phyloP scores from a whole-genome alignment of 2,888 invertebrate genomes.

The Nowickia ferox region DNA sequence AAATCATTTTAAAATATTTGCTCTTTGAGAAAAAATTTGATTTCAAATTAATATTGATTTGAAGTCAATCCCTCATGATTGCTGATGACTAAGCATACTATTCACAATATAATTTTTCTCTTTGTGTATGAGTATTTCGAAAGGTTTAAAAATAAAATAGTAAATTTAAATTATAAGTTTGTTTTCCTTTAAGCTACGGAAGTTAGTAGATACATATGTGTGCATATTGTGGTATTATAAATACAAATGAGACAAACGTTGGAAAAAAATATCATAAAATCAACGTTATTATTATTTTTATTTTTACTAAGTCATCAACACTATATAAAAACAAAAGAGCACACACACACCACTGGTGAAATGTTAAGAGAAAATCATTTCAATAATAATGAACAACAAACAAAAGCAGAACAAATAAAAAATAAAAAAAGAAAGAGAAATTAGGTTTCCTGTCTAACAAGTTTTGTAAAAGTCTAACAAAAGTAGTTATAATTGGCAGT shows the following conservation, averaged over 20 bases:
- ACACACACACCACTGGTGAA: constrained; percentile 12
- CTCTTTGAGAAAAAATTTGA: no score
- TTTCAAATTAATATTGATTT: no score
- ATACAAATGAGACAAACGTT: constrained; percentile 29
- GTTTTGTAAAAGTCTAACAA: constrained; percentile 64
- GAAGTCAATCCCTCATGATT: no score
- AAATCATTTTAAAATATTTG: no score
- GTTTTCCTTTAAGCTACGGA: constrained; percentile 62
- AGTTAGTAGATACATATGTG: constrained; percentile 35
- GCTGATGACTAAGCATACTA: no score
- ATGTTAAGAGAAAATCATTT: constrained; percentile 57
- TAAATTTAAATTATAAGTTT: constrained; percentile 27
- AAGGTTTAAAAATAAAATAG: constrained; percentile 16
- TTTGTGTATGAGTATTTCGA: not conserved
- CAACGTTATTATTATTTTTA: constrained; percentile 42
- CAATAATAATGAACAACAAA: constrained; percentile 47
- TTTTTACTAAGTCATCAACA: constrained; percentile 34
- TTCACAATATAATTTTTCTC: no score
- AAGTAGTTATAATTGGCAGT: constrained; percentile 66
- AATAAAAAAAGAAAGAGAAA: constrained; percentile 60
- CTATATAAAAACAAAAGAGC: constrained; percentile 41
- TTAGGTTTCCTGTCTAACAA: constrained; percentile 71
- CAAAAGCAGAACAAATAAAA: not conserved
- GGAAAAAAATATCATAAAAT: constrained; percentile 24
- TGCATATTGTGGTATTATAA: no score